These are phyloP conservation scores for Tricholauxania praeusta DNA, from an alignment of 2,888 invertebrate genomes.

Conservation along the genomic window DNA sequence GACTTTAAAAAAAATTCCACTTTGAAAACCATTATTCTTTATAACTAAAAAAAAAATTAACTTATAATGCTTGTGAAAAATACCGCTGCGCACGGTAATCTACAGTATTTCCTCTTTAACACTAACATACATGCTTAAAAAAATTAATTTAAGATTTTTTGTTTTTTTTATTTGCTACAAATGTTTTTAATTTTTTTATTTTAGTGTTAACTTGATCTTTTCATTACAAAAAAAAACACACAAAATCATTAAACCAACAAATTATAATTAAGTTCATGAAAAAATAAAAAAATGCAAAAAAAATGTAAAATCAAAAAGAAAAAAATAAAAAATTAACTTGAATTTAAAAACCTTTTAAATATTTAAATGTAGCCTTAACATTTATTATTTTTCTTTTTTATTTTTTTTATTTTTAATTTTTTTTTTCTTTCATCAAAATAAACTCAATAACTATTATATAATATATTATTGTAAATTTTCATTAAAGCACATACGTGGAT, in stretches of 20 bases:
- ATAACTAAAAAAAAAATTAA: neutral
- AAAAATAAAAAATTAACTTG: neutral
- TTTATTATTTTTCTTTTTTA: too few species aligned
- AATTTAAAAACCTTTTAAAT: neutral
- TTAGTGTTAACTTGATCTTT: neutral
- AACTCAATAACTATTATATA: neutral
- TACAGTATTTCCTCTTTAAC: slow-evolving; percentile 4
- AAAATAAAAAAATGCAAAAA: neutral
- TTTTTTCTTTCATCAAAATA: neutral
- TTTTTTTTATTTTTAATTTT: neutral
- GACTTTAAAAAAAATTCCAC: too few species aligned
- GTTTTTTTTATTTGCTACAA: too few species aligned
- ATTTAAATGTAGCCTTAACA: neutral
- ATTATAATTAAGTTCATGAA: slow-evolving; percentile 2
- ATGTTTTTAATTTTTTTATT: slow-evolving; percentile 4
- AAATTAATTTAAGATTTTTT: neutral
- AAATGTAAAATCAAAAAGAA: neutral
- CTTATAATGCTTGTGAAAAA: neutral
- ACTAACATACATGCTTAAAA: neutral
- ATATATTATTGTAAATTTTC: slow-evolving; percentile 16
- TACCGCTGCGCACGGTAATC: neutral
- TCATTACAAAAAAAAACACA: neutral
- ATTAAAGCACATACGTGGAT: slow-evolving; percentile 5
- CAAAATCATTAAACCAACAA: neutral
- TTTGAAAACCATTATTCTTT: neutral